Base-by-base conservation (phyloP, 2,113 vertebrate genomes). In the Salvelinus namaycush region DNA sequence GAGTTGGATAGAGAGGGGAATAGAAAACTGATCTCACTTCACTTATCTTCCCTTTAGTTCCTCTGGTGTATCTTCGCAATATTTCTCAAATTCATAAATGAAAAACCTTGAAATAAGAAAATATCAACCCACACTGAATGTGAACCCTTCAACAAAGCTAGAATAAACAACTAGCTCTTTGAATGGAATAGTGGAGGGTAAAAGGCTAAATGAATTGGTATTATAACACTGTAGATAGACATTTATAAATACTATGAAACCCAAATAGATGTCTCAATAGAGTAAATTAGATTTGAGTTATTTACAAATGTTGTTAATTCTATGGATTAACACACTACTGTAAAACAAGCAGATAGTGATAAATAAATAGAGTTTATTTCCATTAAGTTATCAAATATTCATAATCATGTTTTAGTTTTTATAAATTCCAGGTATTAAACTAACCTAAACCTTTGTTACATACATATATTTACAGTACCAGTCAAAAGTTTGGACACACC, bases 341-440 rank as follows among this genome's bases (percentile, higher is more conserved):
- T 60, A 20, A 60, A 60, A 60, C 57, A 60, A 22, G 59, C 20
- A 20, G 16, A 22, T 75, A 31, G 31, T 31, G 31, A 5, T 31
- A 31, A 31, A 31, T 31, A 31, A 31, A 31, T 31, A 5, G 31
- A 31, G 31, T 31, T 31, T 0, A 80, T 86, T 84, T 76, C 44
- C 81, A 88, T 90, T 88, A 87, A 89, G 84, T 85, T 82, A 90
- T 89, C 87, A 88, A 78, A 77, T 78, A 77, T 84, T 88, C 74
- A 79, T 74, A 51, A 39, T 59, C 62, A 57, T 74, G 62, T 85
- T 81, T 78, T 72, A 44, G 73, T 88, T 86, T 90, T 89, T 86
- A 87, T 88, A 87, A 86, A 88, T 87, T 89, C 88, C 39, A 70
- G 83, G 88, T 87, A 87, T 81, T 84, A 6, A 39, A 39, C 77